Conservation (phyloP, 2,113 vertebrate species). For the Acanthisitta chloris region DNA sequence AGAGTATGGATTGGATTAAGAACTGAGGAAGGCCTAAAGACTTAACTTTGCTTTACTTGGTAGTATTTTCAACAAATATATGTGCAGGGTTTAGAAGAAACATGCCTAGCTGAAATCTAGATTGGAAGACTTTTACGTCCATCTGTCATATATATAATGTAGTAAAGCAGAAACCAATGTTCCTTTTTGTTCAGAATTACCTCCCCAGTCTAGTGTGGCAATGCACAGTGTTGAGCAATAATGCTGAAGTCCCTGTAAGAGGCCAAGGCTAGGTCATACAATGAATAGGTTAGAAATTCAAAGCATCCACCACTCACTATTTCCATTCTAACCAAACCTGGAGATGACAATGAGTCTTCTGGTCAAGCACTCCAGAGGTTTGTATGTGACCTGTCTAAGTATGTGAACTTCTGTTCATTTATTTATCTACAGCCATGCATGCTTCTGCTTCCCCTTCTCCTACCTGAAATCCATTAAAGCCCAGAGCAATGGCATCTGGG, state of each 20-base stretch:
- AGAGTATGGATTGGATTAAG: not conserved
- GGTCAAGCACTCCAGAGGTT: not conserved
- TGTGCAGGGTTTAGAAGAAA: not conserved
- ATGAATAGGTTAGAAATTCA: not conserved
- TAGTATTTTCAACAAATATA: not conserved
- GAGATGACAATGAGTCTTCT: not conserved
- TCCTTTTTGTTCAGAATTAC: not conserved
- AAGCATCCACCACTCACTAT: not conserved
- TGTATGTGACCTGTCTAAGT: not conserved
- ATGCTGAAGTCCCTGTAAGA: not conserved
- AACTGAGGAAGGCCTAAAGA: not conserved
- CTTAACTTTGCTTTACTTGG: not conserved
- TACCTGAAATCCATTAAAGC: not conserved
- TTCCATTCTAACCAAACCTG: not conserved
- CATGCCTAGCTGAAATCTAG: not conserved
- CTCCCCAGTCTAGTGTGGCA: accelerated
- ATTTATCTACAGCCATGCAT: not conserved
- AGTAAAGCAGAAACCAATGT: not conserved
- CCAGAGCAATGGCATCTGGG: not conserved
- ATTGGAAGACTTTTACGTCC: not conserved
- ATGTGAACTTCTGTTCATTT: not conserved
- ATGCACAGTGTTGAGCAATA: not conserved
- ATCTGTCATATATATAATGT: not conserved
- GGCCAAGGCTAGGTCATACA: not conserved
- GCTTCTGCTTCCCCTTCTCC: not conserved